phyloP scores from a whole-genome alignment of 1,140 invertebrate species.

The Ericerus pela region DNA sequence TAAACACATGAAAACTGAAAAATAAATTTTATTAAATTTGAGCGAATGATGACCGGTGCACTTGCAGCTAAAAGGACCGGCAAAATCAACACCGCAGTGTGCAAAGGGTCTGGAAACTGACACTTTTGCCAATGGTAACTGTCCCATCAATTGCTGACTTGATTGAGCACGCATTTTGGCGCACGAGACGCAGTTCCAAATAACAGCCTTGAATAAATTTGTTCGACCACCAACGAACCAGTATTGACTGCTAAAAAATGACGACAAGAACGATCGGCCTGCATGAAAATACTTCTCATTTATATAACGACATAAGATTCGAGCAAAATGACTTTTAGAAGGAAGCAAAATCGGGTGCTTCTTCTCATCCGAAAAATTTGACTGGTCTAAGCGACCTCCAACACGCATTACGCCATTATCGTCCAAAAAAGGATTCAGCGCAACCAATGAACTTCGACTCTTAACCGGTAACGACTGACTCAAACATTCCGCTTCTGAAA shows the following conservation, averaged over 20 bases:
- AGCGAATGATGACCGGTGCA: too few species aligned
- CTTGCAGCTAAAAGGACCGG: slow-evolving; percentile 30
- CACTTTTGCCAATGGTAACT: slow-evolving; percentile 25
- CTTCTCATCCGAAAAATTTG: slow-evolving; percentile 11
- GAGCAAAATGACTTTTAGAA: slow-evolving; percentile 24
- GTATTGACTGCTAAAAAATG: slow-evolving; percentile 23
- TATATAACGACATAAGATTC: slow-evolving; percentile 24
- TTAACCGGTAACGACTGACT: neutral
- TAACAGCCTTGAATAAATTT: slow-evolving; percentile 17
- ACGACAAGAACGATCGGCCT: slow-evolving; percentile 20
- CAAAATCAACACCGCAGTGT: slow-evolving; percentile 30
- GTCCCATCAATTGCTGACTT: slow-evolving; percentile 25
- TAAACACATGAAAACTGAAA: slow-evolving; percentile 34
- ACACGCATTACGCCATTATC: slow-evolving; percentile 15
- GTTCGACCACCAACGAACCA: slow-evolving; percentile 23
- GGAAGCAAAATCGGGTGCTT: slow-evolving; percentile 19
- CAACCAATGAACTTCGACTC: neutral
- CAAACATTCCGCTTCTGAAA: neutral
- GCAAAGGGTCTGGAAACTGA: slow-evolving; percentile 24
- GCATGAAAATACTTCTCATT: slow-evolving; percentile 26
- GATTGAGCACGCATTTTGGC: slow-evolving; percentile 15
- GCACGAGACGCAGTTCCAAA: slow-evolving; percentile 26
- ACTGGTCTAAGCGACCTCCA: slow-evolving; percentile 16
- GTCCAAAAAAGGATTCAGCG: slow-evolving; percentile 16
- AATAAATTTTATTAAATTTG: slow-evolving; percentile 28